Conservation (phyloP, 2,888 invertebrate species). For the Drosophila villosipedis region DNA sequence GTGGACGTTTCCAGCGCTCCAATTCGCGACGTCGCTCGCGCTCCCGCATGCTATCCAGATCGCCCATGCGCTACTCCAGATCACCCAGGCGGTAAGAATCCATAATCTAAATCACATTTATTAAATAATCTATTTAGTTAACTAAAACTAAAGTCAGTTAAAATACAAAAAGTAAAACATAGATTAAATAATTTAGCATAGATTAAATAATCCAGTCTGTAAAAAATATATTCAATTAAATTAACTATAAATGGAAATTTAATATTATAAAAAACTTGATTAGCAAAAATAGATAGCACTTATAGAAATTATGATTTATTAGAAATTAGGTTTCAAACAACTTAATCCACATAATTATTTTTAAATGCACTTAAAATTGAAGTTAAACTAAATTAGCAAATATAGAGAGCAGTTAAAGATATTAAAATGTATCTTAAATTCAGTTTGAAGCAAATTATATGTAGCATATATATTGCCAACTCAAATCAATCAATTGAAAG, state of each 20-base stretch:
- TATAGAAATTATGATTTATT: too few species aligned
- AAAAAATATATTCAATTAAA: neutral
- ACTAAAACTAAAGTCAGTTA: neutral
- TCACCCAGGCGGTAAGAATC: conserved; percentile 83
- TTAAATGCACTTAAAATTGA: too few species aligned
- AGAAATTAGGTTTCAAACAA: too few species aligned
- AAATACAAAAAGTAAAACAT: neutral
- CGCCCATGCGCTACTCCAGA: conserved; percentile 83
- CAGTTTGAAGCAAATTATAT: too few species aligned
- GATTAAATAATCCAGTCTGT: neutral
- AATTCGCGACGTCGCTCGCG: conserved; percentile 83
- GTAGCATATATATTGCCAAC: neutral
- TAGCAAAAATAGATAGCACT: neutral
- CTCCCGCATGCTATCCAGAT: conserved; percentile 82
- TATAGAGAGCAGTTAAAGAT: neutral
- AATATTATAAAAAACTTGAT: neutral
- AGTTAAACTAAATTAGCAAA: neutral
- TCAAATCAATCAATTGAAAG: neutral
- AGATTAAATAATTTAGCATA: neutral
- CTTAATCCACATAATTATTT: too few species aligned
- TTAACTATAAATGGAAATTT: neutral
- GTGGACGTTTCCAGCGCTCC: conserved; percentile 81
- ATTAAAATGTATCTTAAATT: too few species aligned
- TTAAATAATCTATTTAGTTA: neutral
- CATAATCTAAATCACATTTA: neutral